These are phyloP conservation scores for Cichlasoma orientale DNA, from an alignment of 2,797 vertebrate species.

Conservation along the genomic window DNA sequence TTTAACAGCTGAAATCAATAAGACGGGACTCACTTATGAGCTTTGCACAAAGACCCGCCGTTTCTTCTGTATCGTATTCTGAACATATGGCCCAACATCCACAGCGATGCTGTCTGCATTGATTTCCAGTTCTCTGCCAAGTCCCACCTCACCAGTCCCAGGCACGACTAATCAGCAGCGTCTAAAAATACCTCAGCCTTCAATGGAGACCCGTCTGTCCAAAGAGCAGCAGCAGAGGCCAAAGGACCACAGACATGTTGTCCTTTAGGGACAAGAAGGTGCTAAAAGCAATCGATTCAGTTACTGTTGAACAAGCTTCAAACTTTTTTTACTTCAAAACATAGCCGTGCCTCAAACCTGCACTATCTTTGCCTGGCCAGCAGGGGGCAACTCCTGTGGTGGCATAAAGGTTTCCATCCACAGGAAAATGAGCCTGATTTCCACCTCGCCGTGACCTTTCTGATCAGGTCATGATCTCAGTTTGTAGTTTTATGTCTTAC, in stretches of 20 bases:
- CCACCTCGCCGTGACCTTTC: background rate
- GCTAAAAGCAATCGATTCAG: background rate
- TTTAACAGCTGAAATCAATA: conserved; percentile 54
- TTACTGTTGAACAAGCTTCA: fast-evolving
- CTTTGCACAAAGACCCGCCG: conserved; percentile 5
- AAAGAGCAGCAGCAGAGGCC: conserved; percentile 25
- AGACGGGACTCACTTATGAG: conserved; percentile 34
- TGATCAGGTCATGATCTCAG: background rate
- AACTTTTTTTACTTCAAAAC: background rate
- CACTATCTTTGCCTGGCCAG: background rate
- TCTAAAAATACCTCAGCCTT: conserved; percentile 55
- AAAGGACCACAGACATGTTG: conserved; percentile 12
- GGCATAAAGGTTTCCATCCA: background rate
- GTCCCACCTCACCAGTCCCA: background rate
- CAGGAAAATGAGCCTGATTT: background rate
- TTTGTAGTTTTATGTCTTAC: fast-evolving
- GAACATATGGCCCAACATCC: conserved; percentile 30
- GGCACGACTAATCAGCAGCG: background rate
- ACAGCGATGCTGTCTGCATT: conserved; percentile 26
- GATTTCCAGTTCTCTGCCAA: conserved; percentile 36
- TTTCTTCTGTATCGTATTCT: conserved; percentile 40
- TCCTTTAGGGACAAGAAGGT: background rate
- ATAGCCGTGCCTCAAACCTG: fast-evolving
- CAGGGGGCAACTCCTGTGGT: background rate
- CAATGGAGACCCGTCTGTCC: conserved; percentile 23